These are phyloP conservation scores for Zophobas morio DNA, from an alignment of 1,140 invertebrate genomes.

Conservation along the genomic window DNA sequence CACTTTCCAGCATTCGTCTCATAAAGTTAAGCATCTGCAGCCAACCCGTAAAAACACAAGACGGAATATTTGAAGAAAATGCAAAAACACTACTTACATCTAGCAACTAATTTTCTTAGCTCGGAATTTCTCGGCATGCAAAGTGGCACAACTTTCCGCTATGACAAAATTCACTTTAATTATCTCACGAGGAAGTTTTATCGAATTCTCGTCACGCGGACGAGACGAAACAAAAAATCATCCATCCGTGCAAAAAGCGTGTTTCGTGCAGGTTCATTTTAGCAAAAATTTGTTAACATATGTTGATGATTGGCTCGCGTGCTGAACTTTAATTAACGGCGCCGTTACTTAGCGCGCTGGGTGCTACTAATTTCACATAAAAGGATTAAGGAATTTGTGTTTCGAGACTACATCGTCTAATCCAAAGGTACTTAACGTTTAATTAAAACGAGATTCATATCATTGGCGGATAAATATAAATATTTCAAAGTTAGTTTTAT, in stretches of 20 bases:
- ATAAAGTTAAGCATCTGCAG: slow-evolving; percentile 1
- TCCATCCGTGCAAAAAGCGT: slow-evolving; percentile 6
- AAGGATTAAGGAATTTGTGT: slow-evolving; percentile 45
- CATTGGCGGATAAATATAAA: slow-evolving; percentile 20
- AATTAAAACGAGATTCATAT: slow-evolving; percentile 34
- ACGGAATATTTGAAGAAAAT: background rate
- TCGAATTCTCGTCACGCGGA: background rate
- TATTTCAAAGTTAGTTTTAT: background rate
- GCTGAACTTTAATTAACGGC: slow-evolving; percentile 40
- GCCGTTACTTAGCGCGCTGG: slow-evolving; percentile 42
- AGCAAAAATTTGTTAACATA: slow-evolving; percentile 47
- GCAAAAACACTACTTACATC: slow-evolving; percentile 14
- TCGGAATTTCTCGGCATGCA: slow-evolving; percentile 13
- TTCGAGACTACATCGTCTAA: slow-evolving; percentile 40
- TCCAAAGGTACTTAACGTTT: slow-evolving; percentile 40
- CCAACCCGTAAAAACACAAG: background rate
- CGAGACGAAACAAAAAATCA: slow-evolving; percentile 12
- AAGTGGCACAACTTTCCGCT: background rate
- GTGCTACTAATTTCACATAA: slow-evolving; percentile 43
- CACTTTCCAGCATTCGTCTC: background rate
- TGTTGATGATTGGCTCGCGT: slow-evolving; percentile 46
- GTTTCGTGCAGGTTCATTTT: slow-evolving; percentile 28
- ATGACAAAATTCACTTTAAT: slow-evolving; percentile 14
- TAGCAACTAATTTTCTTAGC: slow-evolving; percentile 5
- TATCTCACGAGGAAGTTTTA: background rate